Evolutionary conservation across 2,797 vertebrate species (phyloP), one percentile per base, ranked within the genome.

Genomic region (Chiropotes sagulatus): DNA sequence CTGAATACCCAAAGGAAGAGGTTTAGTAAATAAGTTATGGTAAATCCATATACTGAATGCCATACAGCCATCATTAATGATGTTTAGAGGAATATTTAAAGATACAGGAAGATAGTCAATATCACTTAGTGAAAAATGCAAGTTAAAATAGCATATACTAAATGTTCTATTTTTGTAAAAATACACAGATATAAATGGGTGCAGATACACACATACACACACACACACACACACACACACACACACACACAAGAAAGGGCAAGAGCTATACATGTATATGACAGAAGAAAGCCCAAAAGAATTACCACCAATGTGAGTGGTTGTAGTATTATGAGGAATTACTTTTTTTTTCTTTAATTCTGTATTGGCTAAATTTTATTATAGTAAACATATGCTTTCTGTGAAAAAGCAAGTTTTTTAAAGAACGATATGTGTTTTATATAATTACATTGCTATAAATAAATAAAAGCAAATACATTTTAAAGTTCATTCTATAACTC

Each of bases 391-490:
- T 10, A 8, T 39, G 81, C 10, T 91, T 78, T 75, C 72, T n/a
- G 17, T 26, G 41, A 5, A 73, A 79, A 89, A 92, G 13, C 20
- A 75, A 96, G n/a, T 94, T 87, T 80, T 83, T 92, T 44, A 78
- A 90, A 54, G 3, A 44, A 52, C 36, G 39, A 93, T 64, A 50
- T 72, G 64, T 11, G 4, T 73, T 88, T 96, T 44, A 79, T 41
- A 54, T 83, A 80, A 90, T 88, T 84, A 82, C 22, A 81, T 57
- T 93, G 57, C 36, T 78, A 58, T 52, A 58, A 93, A 86, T 83
- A 92, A 93, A 72, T 93, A 39, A 94, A 96, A 76, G 39, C 36
- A 93, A 76, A 90, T 72, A 52, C 36, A 88, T 64, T 73, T 80
- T 90, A 92, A 95, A 76, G 13, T 58, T 96, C 41, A 79, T 33